Base-by-base conservation (phyloP, 30 jellyfish, hydroid and myxozoan species). In the Aurelia sp. region DNA sequence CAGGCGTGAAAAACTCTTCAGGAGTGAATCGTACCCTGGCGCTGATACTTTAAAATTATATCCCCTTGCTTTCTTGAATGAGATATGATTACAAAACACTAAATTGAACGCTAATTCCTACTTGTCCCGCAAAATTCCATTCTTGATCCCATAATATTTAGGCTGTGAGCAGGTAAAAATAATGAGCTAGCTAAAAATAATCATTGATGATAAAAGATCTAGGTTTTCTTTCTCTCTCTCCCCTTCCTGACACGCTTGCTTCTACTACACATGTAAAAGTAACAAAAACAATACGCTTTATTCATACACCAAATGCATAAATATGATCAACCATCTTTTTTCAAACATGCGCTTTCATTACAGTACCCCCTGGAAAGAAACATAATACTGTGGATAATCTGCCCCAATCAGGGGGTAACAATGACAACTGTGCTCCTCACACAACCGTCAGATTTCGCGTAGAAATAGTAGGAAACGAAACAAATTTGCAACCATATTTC, bases 301-400 rank as follows among this genome's bases (percentile, higher is more conserved):
- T 44, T 8, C 16, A 15, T 84, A 76, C 62, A 44, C 78, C 82
- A 84, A 75, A 58, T 41, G 65, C 79, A 71, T 84, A 69, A 33
- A 31, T 31, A 47, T 19, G 23, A 57, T 59, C 90, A 70, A 20
- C 71, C 62, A 41, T 66, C 76, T 31, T 40, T 27, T 51, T 62
- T 64, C 85, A 60, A 73, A 84, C 91, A 64, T 79, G 91, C 70
- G 91, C 59, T 61, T 41, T 66, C 91, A 44, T 35, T 11, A 30
- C 80, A 15, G 9, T 51, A 59, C 80, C 80, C 66, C 89, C 86
- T 76, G 86, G 63, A 58, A 33, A 30, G 63, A 17, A 10, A 21
- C 20, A 37, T 11, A 55, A 64, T 21, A 17, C 1, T 64, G 8
- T 17, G 13, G 51, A 8, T 13, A 64, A 2, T 21, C 31, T 21